Evolutionary conservation across 2,113 vertebrate species (phyloP), one percentile per base, ranked within the genome.

Genomic region (Atrichornis clamosus): DNA sequence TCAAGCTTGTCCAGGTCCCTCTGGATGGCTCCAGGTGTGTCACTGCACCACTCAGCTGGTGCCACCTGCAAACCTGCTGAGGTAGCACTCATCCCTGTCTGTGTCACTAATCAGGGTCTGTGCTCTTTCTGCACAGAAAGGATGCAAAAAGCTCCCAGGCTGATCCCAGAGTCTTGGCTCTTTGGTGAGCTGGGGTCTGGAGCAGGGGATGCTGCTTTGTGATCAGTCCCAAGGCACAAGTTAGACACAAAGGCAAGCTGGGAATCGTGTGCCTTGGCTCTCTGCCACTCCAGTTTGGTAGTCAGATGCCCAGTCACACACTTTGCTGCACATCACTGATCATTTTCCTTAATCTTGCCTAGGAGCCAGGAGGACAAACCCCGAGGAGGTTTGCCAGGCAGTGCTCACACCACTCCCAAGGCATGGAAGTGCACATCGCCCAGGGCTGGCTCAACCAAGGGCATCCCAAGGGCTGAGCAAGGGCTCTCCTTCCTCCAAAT

Each of bases 1-100:
- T 30, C 0, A 0, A 79, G 24, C n/a, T 41, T 6, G 2, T 35
- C 1, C 3, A 47, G 58, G 23, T 35, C 41, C 24, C n/a, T 72
- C 20, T 55, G 30, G 24, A 32, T 41, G 13, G 47, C 11, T 26
- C 35, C 42, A 35, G 17, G 35, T 50, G 50, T 49, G 32, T 35
- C 76, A 42, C 32, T 32, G 49, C 50, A 35, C 42, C 26, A 28
- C 35, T 22, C 35, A 49, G 30, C 58, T 41, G 58, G n/a, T 64
- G 26, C 35, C 58, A 37, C 26, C 44, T 68, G 53, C 46, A 59
- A 27, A 21, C 32, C 35, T 64, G 35, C 65, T 56, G 49, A 56
- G 42, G 49, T 50, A 10, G 15, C 39, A 41, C 39, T 41, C 39
- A 41, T 44, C 44, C 44, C 17, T 15, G 20, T 32, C 26, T 13